These are phyloP conservation scores for Bombus breviceps DNA, from an alignment of 1,140 invertebrate genomes.

Conservation along the genomic window DNA sequence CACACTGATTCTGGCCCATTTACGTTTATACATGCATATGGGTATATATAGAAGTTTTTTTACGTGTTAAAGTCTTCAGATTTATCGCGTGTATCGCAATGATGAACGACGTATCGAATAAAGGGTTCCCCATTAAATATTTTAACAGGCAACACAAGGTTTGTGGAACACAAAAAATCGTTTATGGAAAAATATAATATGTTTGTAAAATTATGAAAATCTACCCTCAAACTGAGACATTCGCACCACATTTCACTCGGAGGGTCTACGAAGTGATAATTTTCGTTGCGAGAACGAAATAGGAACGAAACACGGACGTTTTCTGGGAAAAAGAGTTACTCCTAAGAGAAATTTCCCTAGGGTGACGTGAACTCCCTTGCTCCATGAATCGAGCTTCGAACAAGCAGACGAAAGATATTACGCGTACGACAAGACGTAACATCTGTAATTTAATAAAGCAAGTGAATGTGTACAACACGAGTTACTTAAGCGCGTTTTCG, in stretches of 20 bases:
- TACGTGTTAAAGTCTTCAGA: too few relatives aligned
- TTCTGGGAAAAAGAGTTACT: neutral
- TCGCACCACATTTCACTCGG: neutral
- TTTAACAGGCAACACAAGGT: neutral
- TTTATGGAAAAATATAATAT: neutral
- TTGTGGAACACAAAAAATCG: neutral
- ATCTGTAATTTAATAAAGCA: neutral
- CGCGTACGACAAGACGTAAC: too few relatives aligned
- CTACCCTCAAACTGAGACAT: neutral
- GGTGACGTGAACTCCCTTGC: neutral
- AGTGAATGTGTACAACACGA: too few relatives aligned
- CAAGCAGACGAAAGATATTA: neutral
- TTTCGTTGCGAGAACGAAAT: neutral
- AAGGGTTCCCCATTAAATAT: too few relatives aligned
- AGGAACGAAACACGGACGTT: neutral
- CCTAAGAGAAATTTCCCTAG: constrained; percentile 10
- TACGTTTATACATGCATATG: too few relatives aligned
- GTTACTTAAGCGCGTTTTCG: neutral
- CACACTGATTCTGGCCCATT: too few relatives aligned
- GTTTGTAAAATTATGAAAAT: neutral
- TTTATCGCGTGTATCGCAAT: too few relatives aligned
- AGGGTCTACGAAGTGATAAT: neutral
- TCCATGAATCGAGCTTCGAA: neutral
- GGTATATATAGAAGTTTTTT: too few relatives aligned
- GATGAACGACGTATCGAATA: too few relatives aligned